These are phyloP conservation scores for Falco biarmicus DNA, from an alignment of 2,797 vertebrate species.

Conservation along the genomic window DNA sequence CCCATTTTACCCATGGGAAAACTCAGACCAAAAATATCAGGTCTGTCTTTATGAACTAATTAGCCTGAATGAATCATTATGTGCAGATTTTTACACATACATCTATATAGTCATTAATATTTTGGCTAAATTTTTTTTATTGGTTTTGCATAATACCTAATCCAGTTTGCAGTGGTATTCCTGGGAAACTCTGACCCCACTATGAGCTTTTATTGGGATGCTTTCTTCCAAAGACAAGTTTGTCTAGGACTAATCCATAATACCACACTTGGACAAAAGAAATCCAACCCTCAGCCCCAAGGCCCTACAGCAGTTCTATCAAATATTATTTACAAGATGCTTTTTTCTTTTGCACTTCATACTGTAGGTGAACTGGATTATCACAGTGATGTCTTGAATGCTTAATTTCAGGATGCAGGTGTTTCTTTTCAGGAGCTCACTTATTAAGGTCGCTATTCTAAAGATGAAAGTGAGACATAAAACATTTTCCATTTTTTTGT, in stretches of 20 bases:
- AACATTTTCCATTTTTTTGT: constrained; percentile 31
- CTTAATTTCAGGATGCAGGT: constrained; percentile 67
- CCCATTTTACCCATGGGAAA: background rate
- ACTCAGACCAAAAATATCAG: background rate
- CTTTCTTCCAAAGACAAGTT: background rate
- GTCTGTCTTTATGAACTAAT: background rate
- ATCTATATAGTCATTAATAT: background rate
- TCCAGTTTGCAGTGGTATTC: background rate
- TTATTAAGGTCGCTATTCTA: constrained; percentile 48
- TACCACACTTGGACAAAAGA: background rate
- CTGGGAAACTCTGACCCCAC: background rate
- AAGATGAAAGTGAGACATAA: constrained; percentile 65
- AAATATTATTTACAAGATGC: background rate
- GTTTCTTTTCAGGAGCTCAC: constrained; percentile 54
- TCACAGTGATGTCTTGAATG: background rate
- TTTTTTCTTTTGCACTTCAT: background rate
- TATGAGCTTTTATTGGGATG: background rate
- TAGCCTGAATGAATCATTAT: background rate
- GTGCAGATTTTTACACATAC: rapidly evolving
- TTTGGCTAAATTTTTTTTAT: background rate
- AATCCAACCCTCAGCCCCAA: background rate
- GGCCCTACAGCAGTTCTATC: background rate
- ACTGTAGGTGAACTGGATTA: background rate
- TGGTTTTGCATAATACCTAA: background rate
- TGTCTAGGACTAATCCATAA: background rate